These are phyloP conservation scores for Melipona bicolor DNA, from an alignment of 2,888 invertebrate species.

Conservation along the genomic window DNA sequence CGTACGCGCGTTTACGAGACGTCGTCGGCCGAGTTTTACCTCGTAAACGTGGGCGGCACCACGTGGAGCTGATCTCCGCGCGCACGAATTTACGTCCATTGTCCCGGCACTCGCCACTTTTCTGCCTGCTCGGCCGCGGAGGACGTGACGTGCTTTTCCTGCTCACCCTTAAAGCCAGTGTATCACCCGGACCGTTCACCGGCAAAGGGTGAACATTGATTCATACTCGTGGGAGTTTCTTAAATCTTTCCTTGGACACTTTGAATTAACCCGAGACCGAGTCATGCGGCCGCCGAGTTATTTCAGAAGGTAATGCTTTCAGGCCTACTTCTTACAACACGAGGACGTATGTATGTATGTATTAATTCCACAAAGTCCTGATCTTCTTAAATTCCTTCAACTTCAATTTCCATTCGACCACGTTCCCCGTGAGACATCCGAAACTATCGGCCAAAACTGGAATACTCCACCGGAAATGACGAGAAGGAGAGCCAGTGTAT, in stretches of 20 bases:
- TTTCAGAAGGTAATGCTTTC: too few species aligned
- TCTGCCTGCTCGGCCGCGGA: conserved; percentile 48
- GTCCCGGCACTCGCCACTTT: conserved; percentile 75
- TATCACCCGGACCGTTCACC: conserved; percentile 22
- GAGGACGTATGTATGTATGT: too few species aligned
- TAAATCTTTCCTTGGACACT: conserved; percentile 6
- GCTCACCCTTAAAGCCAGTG: conserved; percentile 12
- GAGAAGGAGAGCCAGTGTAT: not conserved
- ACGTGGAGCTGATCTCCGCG: conserved; percentile 62
- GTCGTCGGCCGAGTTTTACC: conserved; percentile 71
- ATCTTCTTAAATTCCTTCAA: too few species aligned
- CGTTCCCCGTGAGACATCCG: not conserved
- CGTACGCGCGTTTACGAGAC: conserved; percentile 74
- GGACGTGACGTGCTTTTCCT: conserved; percentile 30
- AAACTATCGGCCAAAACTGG: not conserved
- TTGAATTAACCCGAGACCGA: not conserved
- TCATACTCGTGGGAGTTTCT: conserved; percentile 22
- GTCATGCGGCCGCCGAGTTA: too few species aligned
- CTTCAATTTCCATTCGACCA: not conserved
- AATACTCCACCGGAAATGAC: not conserved
- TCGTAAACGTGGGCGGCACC: conserved; percentile 75
- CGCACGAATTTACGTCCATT: conserved; percentile 78
- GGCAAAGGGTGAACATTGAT: conserved; percentile 22
- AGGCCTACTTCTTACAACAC: too few species aligned
- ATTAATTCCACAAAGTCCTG: too few species aligned